Evolutionary conservation across 2,797 vertebrate species (phyloP).

Genomic region (Eurystomus glaucurus): DNA sequence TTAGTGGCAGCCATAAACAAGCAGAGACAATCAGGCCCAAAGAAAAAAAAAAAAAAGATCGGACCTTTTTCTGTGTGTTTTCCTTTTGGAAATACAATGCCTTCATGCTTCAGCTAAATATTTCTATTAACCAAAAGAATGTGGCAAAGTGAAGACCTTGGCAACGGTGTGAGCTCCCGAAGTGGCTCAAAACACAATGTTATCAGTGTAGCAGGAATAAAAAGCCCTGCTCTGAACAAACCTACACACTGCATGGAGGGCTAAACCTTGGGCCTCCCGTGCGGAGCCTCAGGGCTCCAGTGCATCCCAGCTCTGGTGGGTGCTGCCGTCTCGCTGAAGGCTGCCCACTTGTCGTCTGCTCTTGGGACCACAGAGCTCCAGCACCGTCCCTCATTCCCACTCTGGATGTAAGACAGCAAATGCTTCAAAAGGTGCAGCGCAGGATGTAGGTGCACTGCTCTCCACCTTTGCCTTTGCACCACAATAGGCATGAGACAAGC

Average conservation of each 20-base stretch:
- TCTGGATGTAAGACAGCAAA: accelerated
- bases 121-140: constrained; percentile 69
- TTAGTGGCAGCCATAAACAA: constrained; percentile 96
- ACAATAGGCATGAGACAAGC: accelerated
- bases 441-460: accelerated
- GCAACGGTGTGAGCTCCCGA: neutral
- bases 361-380: neutral
- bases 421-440: neutral
- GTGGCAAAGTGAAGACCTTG: constrained; percentile 34
- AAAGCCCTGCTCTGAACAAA: neutral
- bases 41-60: constrained; percentile 81
- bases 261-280: accelerated
- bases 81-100: constrained; percentile 61
- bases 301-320: accelerated
- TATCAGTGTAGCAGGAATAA: neutral
- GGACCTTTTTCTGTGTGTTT: constrained; percentile 74
- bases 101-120: constrained; percentile 64
- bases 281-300: neutral
- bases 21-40: constrained; percentile 91
- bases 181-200: neutral
- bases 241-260: accelerated
- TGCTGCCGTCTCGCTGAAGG: accelerated
- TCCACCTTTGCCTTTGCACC: neutral
- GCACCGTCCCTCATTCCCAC: accelerated
- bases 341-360: neutral